These are phyloP conservation scores for Neria commutata DNA, from an alignment of 2,888 invertebrate genomes.

Conservation along the genomic window DNA sequence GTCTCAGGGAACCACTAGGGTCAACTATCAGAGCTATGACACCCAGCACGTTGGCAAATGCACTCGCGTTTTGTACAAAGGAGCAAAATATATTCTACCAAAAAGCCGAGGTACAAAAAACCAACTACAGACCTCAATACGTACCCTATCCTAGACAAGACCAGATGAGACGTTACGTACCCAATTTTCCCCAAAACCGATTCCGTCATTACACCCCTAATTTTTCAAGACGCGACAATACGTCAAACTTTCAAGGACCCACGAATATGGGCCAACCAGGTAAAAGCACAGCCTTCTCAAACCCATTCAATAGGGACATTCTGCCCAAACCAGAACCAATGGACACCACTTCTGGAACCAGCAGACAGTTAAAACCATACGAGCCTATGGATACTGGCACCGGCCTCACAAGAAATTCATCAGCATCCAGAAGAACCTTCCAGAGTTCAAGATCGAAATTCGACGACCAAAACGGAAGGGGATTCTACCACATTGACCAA, in stretches of 20 bases:
- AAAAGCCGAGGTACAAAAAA: neutral
- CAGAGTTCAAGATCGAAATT: neutral
- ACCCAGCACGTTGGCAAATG: slow-evolving; percentile 15
- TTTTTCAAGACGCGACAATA: no score
- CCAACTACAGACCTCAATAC: neutral
- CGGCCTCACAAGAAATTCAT: no score
- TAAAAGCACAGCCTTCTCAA: neutral
- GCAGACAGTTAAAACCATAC: neutral
- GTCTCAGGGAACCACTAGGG: slow-evolving; percentile 34
- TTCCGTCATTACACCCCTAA: neutral
- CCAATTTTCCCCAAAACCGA: neutral
- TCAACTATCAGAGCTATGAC: slow-evolving; percentile 33
- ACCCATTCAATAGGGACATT: neutral
- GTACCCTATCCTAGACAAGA: neutral
- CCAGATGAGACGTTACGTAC: neutral
- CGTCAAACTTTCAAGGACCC: neutral
- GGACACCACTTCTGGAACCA: neutral
- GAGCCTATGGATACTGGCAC: neutral
- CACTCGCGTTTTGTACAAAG: neutral
- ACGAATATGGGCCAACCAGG: neutral
- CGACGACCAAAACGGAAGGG: no score
- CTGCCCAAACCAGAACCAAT: neutral
- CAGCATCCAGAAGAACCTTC: no score
- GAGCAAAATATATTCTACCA: slow-evolving; percentile 2
- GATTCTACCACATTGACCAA: no score